phyloP scores from a whole-genome alignment of 2,888 invertebrate species.

The Caradrina kadenii region DNA sequence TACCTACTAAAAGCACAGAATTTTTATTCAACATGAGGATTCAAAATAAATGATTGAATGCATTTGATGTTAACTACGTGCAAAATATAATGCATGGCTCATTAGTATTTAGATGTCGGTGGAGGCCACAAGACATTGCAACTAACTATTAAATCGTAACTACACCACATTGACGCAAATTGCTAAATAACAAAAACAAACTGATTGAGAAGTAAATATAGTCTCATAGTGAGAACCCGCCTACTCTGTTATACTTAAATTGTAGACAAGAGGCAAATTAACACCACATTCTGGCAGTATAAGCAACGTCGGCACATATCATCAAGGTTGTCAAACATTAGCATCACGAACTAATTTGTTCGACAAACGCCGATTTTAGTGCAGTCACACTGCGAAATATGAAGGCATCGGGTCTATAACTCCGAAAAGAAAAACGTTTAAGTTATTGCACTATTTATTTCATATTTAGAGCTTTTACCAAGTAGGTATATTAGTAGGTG shows the following conservation, averaged over 20 bases:
- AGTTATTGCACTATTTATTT: conserved; percentile 32
- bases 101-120: conserved; percentile 37
- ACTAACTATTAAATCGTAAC: conserved; percentile 42
- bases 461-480: conserved; percentile 38
- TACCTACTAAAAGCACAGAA: conserved; percentile 14
- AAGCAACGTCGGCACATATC: conserved; percentile 25
- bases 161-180: conserved; percentile 50
- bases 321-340: conserved; percentile 61
- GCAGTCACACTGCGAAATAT: conserved; percentile 11
- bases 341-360: conserved; percentile 52
- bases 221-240: conserved; percentile 19
- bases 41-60: conserved; percentile 41
- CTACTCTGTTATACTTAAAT: conserved; percentile 45
- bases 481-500: conserved; percentile 13
- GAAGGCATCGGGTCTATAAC: conserved; percentile 19
- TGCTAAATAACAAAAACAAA: conserved; percentile 45
- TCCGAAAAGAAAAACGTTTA: conserved; percentile 18
- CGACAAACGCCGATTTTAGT: conserved; percentile 41
- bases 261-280: conserved; percentile 57
- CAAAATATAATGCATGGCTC: conserved; percentile 55
- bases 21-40: conserved; percentile 19
- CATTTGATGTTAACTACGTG: conserved; percentile 48
- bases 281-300: conserved; percentile 32
- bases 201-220: conserved; percentile 32
- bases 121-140: conserved; percentile 61